These are phyloP conservation scores for Microplitis deprimator DNA, from an alignment of 2,888 invertebrate species.

Conservation along the genomic window DNA sequence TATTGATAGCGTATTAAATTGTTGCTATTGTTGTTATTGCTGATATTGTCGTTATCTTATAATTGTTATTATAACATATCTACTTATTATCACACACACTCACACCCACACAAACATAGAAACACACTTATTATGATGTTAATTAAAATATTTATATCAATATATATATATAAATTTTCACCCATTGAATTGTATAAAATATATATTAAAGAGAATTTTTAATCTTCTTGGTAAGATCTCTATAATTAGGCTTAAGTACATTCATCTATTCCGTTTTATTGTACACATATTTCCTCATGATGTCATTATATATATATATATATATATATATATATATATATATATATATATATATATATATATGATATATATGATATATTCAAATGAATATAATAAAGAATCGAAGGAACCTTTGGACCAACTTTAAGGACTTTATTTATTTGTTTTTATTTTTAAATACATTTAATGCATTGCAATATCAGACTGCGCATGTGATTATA, in stretches of 20 bases:
- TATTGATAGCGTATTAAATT: slow-evolving; percentile 25
- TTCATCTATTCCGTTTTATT: slow-evolving; percentile 9
- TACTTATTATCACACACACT: slow-evolving; percentile 28
- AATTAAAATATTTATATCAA: not conserved
- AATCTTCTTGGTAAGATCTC: slow-evolving; percentile 19
- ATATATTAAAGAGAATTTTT: not conserved
- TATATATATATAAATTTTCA: not conserved
- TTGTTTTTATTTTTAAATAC: not conserved
- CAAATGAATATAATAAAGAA: slow-evolving; percentile 15
- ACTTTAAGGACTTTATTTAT: slow-evolving; percentile 14
- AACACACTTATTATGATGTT: not conserved
- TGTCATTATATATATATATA: not conserved
- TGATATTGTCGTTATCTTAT: slow-evolving; percentile 20
- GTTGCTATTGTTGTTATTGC: slow-evolving; percentile 33
- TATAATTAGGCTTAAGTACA: not conserved
- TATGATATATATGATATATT: not conserved
- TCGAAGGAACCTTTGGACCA: slow-evolving; percentile 22
- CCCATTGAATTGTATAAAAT: not conserved
- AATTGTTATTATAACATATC: not conserved
- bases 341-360: no score
- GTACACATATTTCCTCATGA: slow-evolving; percentile 8
- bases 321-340: no score
- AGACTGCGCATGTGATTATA: not conserved
- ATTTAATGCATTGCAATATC: not conserved
- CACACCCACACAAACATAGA: not conserved